Evolutionary conservation across 2,113 vertebrate species (phyloP).

Genomic region (Barbus barbus): DNA sequence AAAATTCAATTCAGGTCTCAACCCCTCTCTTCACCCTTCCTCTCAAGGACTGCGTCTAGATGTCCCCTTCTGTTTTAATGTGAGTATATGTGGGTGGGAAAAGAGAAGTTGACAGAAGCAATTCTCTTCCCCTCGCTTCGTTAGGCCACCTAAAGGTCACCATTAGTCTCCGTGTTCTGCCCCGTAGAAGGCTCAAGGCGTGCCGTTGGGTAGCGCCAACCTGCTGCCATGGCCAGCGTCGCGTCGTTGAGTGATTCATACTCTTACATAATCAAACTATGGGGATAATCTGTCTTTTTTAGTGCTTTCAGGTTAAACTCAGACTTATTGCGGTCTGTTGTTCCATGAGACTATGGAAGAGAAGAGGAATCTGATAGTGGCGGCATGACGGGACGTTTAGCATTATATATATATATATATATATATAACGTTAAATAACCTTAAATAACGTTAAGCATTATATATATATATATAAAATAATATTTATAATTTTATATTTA

Average conservation of each 20-base stretch:
- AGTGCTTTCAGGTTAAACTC: constrained; percentile 7
- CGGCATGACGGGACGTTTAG: background rate
- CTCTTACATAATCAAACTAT: constrained; percentile 47
- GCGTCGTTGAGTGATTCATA: constrained; percentile 29
- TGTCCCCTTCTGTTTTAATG: constrained; percentile 40
- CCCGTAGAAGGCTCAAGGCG: constrained; percentile 47
- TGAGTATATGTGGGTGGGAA: constrained; percentile 15
- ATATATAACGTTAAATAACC: no score
- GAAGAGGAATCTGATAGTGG: constrained; percentile 10
- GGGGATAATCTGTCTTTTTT: constrained; percentile 42
- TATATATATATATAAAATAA: no score
- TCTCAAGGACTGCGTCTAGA: constrained; percentile 30
- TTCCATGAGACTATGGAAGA: no score
- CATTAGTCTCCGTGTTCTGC: constrained; percentile 45
- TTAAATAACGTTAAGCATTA: no score
- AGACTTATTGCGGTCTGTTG: constrained; percentile 2
- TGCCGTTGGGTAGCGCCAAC: background rate
- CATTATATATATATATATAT: background rate
- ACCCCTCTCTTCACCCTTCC: constrained; percentile 51
- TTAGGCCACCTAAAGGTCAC: constrained; percentile 49
- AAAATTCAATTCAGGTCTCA: constrained; percentile 23
- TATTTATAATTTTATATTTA: no score
- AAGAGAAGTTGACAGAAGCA: constrained; percentile 37
- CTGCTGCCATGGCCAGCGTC: constrained; percentile 10
- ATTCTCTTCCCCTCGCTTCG: constrained; percentile 42